A percentile compares a stretch with the other conserved stretches of the same genome.
phyloP scores from a whole-genome alignment of 2,888 invertebrate genomes.

The Abrostola triplasia region DNA sequence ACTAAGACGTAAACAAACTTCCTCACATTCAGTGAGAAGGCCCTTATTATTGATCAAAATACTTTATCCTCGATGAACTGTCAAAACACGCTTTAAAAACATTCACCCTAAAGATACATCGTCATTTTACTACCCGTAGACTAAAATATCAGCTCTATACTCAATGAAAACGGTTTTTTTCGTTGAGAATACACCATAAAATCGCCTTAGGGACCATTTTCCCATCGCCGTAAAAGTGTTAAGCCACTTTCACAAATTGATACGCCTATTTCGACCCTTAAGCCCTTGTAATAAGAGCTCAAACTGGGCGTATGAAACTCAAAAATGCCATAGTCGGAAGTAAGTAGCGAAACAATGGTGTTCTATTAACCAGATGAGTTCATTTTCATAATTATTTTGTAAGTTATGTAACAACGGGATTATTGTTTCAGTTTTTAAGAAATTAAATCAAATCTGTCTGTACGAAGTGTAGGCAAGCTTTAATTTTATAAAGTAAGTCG shows the following conservation, averaged over 20 bases:
- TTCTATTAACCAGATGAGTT: background rate
- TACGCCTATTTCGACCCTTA: slow-evolving; percentile 61
- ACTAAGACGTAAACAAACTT: too few species aligned
- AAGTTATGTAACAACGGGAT: too few species aligned
- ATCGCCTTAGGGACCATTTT: slow-evolving; percentile 59
- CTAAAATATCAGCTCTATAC: slow-evolving; percentile 43
- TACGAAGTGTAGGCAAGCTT: too few species aligned
- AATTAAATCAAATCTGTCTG: too few species aligned
- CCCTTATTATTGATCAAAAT: slow-evolving; percentile 18
- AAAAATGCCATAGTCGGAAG: slow-evolving; percentile 26
- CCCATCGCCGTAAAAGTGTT: slow-evolving; percentile 53
- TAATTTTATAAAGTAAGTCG: too few species aligned
- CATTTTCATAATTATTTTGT: too few species aligned
- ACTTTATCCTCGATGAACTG: slow-evolving; percentile 15
- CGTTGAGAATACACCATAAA: slow-evolving; percentile 56
- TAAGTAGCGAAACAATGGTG: slow-evolving; percentile 34
- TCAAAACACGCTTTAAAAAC: slow-evolving; percentile 45
- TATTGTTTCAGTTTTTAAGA: too few species aligned
- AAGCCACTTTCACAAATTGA: slow-evolving; percentile 61
- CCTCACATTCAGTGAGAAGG: slow-evolving; percentile 6
- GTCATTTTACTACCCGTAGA: slow-evolving; percentile 31
- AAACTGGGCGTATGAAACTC: slow-evolving; percentile 28
- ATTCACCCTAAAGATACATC: slow-evolving; percentile 32
- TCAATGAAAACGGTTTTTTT: slow-evolving; percentile 55
- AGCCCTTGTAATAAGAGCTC: slow-evolving; percentile 55